Evolutionary conservation across 2,113 vertebrate species (phyloP), one percentile per base, ranked within the genome.

Genomic region (Pao palembangensis): DNA sequence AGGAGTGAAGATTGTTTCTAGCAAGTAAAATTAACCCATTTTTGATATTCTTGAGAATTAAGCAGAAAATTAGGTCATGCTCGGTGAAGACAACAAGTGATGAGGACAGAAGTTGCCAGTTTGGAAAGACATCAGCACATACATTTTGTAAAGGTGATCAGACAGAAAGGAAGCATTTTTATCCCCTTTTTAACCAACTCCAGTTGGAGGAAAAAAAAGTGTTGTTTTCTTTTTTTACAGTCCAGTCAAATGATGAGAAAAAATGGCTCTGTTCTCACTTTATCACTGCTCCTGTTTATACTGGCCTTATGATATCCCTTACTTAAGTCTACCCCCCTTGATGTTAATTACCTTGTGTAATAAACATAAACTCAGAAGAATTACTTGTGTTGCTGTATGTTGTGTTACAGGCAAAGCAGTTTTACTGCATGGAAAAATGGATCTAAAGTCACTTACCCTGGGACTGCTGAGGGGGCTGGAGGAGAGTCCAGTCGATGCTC

Each of bases 401-500:
- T 16, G 43, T 38, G 18, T 61, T 13, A 49, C 21, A 34, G 3
- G 11, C 25, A 10, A 21, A 59, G 25, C 38, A 67, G 28, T 59
- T 34, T 4, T 31, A 23, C n/a, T 8, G 4, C 14, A 16, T 71
- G 56, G 43, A 19, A 0, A 23, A 28, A 55, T 13, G 56, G 60
- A 63, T 60, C 56, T 13, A 19, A 42, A 67, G 62, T 65, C 69
- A 80, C 93, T 93, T 90, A 96, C 94, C 93, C 94, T 89, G 51
- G 94, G 94, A 84, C 94, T 96, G 88, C 93, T 96, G 67, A 96
- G 93, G 28, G 94, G 94, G 67, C 94, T 96, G 76, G 94, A 94
- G 28, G 94, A 96, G 28, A 96, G 92, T 25, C 94, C 94, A 0
- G 93, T 95, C 13, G 94, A 96, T 1, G 94, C 94, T 64, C 94